These are phyloP conservation scores for Spinus pinus DNA, from an alignment of 2,797 vertebrate species.

Conservation along the genomic window DNA sequence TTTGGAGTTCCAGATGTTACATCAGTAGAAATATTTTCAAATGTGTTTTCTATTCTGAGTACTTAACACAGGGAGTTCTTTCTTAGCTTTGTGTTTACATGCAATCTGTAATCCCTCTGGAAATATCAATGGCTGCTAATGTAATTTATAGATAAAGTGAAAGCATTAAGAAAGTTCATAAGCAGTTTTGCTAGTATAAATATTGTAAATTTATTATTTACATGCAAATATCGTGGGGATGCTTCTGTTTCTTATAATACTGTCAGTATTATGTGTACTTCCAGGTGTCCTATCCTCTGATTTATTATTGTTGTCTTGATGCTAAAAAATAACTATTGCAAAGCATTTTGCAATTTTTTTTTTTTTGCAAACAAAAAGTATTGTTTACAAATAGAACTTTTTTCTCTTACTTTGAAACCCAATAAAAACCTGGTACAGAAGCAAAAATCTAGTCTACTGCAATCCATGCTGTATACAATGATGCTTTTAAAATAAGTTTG, in stretches of 20 bases:
- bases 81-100: neutral
- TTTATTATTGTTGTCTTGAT: neutral
- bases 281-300: neutral
- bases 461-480: neutral
- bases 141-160: neutral
- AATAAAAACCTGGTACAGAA: neutral
- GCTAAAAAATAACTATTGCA: neutral
- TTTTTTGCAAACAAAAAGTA: neutral
- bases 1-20: neutral
- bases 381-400: neutral
- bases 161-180: neutral
- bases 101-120: neutral
- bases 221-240: neutral
- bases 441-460: neutral
- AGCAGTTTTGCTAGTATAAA: neutral
- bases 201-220: neutral
- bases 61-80: neutral
- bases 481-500: conserved; percentile 3
- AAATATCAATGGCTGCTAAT: conserved; percentile 14
- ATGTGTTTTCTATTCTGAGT: neutral
- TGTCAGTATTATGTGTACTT: neutral
- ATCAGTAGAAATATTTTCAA: neutral
- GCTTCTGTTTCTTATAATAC: neutral
- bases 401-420: conserved; percentile 18
- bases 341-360: neutral